These are phyloP conservation scores for Hyperoplus immaculatus DNA, from an alignment of 2,797 vertebrate species.

Conservation along the genomic window DNA sequence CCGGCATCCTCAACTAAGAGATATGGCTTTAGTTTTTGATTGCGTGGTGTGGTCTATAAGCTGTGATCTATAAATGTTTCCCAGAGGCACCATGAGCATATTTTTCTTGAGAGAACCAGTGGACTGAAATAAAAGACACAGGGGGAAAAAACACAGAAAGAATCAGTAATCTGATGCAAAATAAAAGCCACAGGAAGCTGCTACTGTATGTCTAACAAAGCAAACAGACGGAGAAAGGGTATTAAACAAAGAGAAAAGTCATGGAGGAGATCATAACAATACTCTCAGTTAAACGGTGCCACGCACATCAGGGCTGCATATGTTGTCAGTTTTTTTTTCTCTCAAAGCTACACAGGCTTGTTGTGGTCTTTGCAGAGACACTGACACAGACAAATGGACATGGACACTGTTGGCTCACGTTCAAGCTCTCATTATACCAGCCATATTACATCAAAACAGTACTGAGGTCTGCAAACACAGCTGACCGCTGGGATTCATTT, in stretches of 20 bases:
- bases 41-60: neutral
- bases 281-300: constrained; percentile 43
- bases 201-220: neutral
- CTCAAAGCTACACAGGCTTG: constrained; percentile 18
- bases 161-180: neutral
- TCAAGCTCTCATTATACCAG: constrained; percentile 52
- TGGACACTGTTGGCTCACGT: constrained; percentile 27
- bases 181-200: constrained; percentile 25
- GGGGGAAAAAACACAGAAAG: neutral
- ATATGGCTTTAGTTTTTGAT: constrained; percentile 4
- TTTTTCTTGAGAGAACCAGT: neutral
- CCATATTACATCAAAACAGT: constrained; percentile 55
- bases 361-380: constrained; percentile 1
- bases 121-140: neutral
- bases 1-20: neutral
- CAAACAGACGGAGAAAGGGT: constrained; percentile 6
- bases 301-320: constrained; percentile 29
- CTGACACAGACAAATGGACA: constrained; percentile 41
- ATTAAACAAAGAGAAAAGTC: constrained; percentile 32
- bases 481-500: constrained; percentile 72
- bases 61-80: constrained; percentile 8
- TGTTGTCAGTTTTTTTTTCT: constrained; percentile 33
- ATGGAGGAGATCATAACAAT: constrained; percentile 56
- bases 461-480: constrained; percentile 16
- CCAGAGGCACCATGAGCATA: neutral